Evolutionary conservation across 92 coral and sea anemone species (phyloP).

Genomic region (Actinernus sp.): DNA sequence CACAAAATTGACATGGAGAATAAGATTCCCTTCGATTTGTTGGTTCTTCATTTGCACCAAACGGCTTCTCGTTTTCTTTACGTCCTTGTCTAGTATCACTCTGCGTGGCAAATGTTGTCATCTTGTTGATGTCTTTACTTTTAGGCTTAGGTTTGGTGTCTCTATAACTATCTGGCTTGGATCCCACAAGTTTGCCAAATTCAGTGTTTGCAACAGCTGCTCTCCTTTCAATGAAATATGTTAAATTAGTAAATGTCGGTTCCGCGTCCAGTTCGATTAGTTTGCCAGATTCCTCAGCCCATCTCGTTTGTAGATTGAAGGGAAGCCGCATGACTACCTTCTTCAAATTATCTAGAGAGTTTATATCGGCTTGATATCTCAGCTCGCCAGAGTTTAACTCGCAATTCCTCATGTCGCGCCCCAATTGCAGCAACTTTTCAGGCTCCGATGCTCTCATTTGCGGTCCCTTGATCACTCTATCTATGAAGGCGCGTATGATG

Average conservation of each 20-base stretch:
- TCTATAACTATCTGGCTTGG: constrained; percentile 19
- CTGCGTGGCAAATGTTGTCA: no score
- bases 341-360: constrained; percentile 41
- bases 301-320: constrained; percentile 48
- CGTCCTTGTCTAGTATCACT: no score
- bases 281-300: constrained; percentile 54
- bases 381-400: constrained; percentile 26
- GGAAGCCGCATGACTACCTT: constrained; percentile 53
- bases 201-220: constrained; percentile 49
- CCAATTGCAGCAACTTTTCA: constrained; percentile 41
- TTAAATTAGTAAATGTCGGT: constrained; percentile 29
- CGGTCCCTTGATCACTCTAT: constrained; percentile 37
- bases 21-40: no score
- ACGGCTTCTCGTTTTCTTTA: no score
- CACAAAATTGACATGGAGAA: no score
- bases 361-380: constrained; percentile 50
- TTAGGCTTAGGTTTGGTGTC: no score
- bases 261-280: constrained; percentile 22
- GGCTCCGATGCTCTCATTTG: constrained; percentile 27
- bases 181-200: constrained; percentile 48
- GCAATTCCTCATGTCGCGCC: constrained; percentile 67
- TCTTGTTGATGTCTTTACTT: no score
- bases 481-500: constrained; percentile 42
- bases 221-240: constrained; percentile 23
- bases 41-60: no score